phyloP scores from a whole-genome alignment of 1,140 invertebrate species.

The Hyphantria cunea region DNA sequence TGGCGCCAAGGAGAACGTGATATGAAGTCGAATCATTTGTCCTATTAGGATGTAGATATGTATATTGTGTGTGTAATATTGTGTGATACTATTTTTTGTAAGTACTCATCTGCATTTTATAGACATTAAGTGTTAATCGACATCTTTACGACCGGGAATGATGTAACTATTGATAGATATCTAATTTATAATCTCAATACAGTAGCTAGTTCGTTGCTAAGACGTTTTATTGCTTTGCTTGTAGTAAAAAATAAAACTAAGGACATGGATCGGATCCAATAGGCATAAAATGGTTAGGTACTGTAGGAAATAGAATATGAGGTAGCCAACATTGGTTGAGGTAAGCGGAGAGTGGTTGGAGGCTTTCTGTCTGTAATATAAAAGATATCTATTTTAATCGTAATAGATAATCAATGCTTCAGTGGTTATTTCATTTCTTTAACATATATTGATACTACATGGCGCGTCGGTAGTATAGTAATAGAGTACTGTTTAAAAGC shows the following conservation, averaged over 20 bases:
- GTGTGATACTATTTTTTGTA: constrained; percentile 6
- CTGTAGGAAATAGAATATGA: no score
- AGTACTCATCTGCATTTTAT: constrained; percentile 12
- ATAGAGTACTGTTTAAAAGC: no score
- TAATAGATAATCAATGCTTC: no score
- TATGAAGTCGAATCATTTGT: constrained; percentile 4
- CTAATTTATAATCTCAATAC: not conserved
- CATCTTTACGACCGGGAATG: not conserved
- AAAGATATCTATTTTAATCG: no score
- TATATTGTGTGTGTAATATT: constrained; percentile 12
- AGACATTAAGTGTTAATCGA: constrained; percentile 7
- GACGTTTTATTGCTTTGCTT: not conserved
- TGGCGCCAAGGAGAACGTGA: constrained; percentile 10
- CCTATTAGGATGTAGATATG: not conserved
- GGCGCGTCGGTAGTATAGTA: no score
- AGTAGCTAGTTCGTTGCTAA: not conserved
- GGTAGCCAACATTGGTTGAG: no score
- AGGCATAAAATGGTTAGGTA: no score
- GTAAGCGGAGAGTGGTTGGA: no score
- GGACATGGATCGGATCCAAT: no score
- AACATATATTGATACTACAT: no score
- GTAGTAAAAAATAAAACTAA: not conserved
- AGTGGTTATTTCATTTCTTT: no score
- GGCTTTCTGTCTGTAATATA: no score
- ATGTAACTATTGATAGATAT: not conserved